Conservation (phyloP, 2,797 vertebrate species). For the Adelosebastes latens region DNA sequence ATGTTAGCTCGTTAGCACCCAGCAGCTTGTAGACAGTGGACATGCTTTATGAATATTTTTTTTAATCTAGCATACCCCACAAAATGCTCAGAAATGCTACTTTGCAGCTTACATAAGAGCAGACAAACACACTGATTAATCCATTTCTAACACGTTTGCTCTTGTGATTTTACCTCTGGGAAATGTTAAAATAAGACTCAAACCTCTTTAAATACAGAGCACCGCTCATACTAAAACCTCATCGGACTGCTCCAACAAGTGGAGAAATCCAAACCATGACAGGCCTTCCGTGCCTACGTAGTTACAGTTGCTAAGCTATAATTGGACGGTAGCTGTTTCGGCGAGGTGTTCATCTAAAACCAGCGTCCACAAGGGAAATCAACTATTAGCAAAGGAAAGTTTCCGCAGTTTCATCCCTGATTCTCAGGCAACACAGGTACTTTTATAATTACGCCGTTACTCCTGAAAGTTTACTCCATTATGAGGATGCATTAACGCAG, state of each 20-base stretch:
- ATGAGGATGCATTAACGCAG: background rate
- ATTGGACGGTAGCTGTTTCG: background rate
- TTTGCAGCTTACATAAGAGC: background rate
- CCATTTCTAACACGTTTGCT: background rate
- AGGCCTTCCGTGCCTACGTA: background rate
- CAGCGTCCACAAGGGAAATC: conserved; percentile 9
- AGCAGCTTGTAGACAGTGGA: background rate
- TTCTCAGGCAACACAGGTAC: background rate
- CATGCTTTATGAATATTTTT: background rate
- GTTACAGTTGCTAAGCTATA: background rate
- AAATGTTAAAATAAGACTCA: background rate
- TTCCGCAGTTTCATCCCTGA: conserved; percentile 6
- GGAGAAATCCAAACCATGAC: background rate
- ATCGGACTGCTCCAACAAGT: background rate
- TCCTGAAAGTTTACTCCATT: conserved; percentile 9
- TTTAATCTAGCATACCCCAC: background rate
- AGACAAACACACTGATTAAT: background rate
- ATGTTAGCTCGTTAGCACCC: background rate
- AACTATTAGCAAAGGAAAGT: background rate
- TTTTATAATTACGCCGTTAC: conserved; percentile 12
- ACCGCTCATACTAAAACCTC: no score
- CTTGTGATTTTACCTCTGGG: background rate
- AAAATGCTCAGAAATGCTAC: background rate
- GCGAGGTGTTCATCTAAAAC: background rate
- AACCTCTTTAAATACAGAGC: background rate